Evolutionary conservation across 2,113 vertebrate species (phyloP), one percentile per base, ranked within the genome.

Genomic region (Crocuta crocuta): DNA sequence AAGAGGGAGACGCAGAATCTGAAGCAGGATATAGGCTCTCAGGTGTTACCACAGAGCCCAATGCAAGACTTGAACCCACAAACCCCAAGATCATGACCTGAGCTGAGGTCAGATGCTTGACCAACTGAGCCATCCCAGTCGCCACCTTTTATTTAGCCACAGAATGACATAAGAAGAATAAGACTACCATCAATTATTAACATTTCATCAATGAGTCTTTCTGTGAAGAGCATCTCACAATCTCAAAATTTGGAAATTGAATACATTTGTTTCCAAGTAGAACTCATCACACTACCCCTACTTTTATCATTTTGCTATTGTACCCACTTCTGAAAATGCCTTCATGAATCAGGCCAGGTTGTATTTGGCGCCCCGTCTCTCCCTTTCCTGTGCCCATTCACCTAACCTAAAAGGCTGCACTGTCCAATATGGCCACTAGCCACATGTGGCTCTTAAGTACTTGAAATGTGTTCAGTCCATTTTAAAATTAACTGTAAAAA

Each of bases 211-310:
- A 80, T 55, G 35, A 79, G 70, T 82, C 43, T 50, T 95, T 95
- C 80, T 92, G 5, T 68, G 33, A 85, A 26, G 79, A 79, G 45
- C 8, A n/a, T 73, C 55, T 85, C 2, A 65, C 4, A 79, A 39
- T 79, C 81, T 97, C 76, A 93, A 86, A 81, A 86, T 53, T 74
- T 85, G n/a, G 68, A 89, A 89, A 89, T 28, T 39, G 8, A 81
- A 71, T 73, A 19, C 7, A 31, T 70, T 93, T 76, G 17, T 48
- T 65, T 93, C 53, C 63, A 93, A 84, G 91, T 68, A 89, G 87
- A 94, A 68, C 13, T 43, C 12, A n/a, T 61, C 9, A 73, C 26
- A 24, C 31, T 61, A 26, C 50, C 78, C 15, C n/a, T 71, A 70
- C 39, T 70, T 79, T 86, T 92, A 17, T 68, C 23, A 71, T 76